These are phyloP conservation scores for Oscheius sp. DNA, from an alignment of 1,140 invertebrate species.

Conservation along the genomic window DNA sequence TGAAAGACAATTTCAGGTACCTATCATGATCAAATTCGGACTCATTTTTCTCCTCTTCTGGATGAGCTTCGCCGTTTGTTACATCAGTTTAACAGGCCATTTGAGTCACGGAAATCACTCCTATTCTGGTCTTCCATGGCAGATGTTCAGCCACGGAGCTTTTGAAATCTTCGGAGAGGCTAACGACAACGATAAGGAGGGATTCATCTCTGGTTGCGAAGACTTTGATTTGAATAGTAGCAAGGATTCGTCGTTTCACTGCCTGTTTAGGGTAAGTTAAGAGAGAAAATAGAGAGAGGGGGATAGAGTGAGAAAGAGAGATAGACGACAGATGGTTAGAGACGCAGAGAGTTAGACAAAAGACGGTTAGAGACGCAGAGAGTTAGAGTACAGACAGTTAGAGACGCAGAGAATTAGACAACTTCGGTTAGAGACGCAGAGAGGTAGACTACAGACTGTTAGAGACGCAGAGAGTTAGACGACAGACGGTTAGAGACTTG, in stretches of 20 bases:
- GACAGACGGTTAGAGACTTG: too few species aligned
- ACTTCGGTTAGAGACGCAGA: too few species aligned
- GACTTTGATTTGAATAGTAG: background rate
- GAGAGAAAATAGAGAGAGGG: too few species aligned
- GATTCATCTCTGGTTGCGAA: background rate
- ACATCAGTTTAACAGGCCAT: constrained; percentile 26
- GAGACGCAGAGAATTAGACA: too few species aligned
- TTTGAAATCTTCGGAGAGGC: constrained; percentile 33
- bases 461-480: too few species aligned
- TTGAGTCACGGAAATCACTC: constrained; percentile 12
- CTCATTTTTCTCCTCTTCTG: constrained; percentile 24
- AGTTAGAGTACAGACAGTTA: too few species aligned
- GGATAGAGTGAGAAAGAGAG: too few species aligned
- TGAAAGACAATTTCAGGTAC: background rate
- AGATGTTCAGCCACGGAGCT: constrained; percentile 18
- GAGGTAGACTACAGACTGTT: too few species aligned
- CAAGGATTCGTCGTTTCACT: constrained; percentile 21
- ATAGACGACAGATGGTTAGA: too few species aligned
- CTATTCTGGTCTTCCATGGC: constrained; percentile 11
- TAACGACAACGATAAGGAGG: constrained; percentile 15
- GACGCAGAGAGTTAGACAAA: too few species aligned
- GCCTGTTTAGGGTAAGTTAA: constrained; percentile 16
- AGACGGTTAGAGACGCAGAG: too few species aligned
- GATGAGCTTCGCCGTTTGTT: constrained; percentile 19
- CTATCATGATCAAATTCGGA: constrained; percentile 28